Evolutionary conservation across 2,888 invertebrate genomes (phyloP).

Genomic region (Chloroclystis v-ata): DNA sequence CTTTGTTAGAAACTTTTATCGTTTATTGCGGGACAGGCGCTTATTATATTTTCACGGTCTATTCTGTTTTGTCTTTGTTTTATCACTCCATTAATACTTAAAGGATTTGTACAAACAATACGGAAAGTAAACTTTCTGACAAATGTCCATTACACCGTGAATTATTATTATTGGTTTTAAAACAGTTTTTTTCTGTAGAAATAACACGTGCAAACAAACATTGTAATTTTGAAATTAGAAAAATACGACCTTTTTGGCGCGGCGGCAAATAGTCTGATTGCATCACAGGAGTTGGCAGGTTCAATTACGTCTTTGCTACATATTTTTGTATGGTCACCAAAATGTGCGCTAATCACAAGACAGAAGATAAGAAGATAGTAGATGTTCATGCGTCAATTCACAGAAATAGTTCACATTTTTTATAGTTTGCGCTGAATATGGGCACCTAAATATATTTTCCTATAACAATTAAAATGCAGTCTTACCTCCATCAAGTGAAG

Average conservation of each 20-base stretch:
- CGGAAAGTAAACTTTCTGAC: not conserved
- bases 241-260: too few relatives aligned
- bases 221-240: too few relatives aligned
- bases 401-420: too few relatives aligned
- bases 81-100: not conserved
- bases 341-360: too few relatives aligned
- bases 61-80: slow-evolving; percentile 3
- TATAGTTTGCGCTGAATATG: too few relatives aligned
- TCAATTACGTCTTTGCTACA: too few relatives aligned
- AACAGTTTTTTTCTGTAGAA: not conserved
- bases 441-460: not conserved
- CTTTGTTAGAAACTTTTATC: slow-evolving; percentile 15
- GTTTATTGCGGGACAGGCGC: slow-evolving; percentile 4
- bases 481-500: slow-evolving; percentile 64
- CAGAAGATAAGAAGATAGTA: too few relatives aligned
- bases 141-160: not conserved
- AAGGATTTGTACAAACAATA: not conserved
- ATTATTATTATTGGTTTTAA: not conserved
- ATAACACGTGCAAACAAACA: too few relatives aligned
- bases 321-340: too few relatives aligned
- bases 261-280: too few relatives aligned
- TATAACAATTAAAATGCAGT: not conserved
- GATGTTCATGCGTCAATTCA: too few relatives aligned
- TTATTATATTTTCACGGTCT: slow-evolving; percentile 6
- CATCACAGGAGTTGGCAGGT: too few relatives aligned